Base-by-base conservation (phyloP, 2,797 vertebrate species). In the Ataeniobius toweri region DNA sequence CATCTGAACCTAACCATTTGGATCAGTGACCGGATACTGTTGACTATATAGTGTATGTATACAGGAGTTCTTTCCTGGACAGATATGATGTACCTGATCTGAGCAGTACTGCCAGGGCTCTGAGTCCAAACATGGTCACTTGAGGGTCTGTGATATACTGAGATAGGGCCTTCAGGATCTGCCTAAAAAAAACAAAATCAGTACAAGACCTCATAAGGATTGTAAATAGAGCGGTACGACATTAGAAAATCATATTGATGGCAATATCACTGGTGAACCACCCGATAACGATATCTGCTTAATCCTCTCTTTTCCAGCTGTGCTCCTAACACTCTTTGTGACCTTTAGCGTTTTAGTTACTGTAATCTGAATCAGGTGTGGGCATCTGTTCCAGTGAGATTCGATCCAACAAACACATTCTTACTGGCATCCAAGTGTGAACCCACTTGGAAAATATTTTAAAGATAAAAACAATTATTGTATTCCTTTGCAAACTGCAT, bases 41-140 rank as follows among this genome's bases (percentile, higher is more conserved):
- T 65, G 36, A 7, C 18, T 44, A n/a, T 44, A 6, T 6, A n/a
- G 39, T 44, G 39, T 24, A 68, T 44, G 39, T 44, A 68, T 41
- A 12, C 39, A 68, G 5, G 22, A 44, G 65, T 13, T 41, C 20
- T 44, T 68, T n/a, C 39, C 39, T 13, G 12, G 12, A 26, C 24
- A 53, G 39, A 18, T 48, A 24, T 61, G 16, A 1, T 12, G 24
- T 89, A 99, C 98, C 97, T 96, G 97, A 98, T 88, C 85, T 92
- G 53, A 99, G 95, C n/a, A 99, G 95, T 1, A 96, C 93, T 48
- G 96, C 96, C 93, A 99, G 93, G 16, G 95, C 94, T 91, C 95
- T 94, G n/a, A 99, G 93, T 74, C 95, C 97, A 73, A 95, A 89
- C 83, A 91, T 86, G 68, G 95, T 92, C 80, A 98, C 93, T 55